phyloP scores from a whole-genome alignment of 2,797 vertebrate genomes.

The Sebastes elongatus region DNA sequence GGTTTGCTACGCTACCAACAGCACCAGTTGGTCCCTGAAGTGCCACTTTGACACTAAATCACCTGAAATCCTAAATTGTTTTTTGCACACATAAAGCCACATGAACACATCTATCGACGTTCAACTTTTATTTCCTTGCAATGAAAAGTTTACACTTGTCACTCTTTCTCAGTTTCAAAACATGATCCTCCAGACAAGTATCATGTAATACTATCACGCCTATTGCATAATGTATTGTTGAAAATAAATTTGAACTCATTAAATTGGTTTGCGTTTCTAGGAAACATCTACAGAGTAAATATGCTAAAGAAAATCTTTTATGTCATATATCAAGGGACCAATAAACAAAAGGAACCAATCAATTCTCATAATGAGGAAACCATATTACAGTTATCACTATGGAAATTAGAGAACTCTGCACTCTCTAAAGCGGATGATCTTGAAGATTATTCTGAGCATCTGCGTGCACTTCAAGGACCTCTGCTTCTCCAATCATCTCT shows the following conservation, averaged over 20 bases:
- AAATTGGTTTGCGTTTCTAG: background rate
- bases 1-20: background rate
- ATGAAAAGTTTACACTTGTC: background rate
- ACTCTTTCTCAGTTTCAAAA: background rate
- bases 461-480: conserved; percentile 75
- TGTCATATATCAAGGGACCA: background rate
- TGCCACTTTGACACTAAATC: background rate
- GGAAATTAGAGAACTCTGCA: background rate
- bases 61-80: background rate
- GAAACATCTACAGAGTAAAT: background rate
- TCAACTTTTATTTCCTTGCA: background rate
- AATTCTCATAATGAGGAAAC: background rate
- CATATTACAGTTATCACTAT: background rate
- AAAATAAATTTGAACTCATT: background rate
- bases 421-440: background rate
- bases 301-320: background rate
- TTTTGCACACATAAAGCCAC: background rate
- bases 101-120: background rate
- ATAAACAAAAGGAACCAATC: background rate
- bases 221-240: background rate
- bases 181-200: background rate
- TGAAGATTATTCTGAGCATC: background rate
- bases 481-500: conserved; percentile 78
- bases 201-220: background rate
- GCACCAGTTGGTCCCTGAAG: background rate